phyloP scores from a whole-genome alignment of 2,113 vertebrate genomes.

The Lampris megalopsis region DNA sequence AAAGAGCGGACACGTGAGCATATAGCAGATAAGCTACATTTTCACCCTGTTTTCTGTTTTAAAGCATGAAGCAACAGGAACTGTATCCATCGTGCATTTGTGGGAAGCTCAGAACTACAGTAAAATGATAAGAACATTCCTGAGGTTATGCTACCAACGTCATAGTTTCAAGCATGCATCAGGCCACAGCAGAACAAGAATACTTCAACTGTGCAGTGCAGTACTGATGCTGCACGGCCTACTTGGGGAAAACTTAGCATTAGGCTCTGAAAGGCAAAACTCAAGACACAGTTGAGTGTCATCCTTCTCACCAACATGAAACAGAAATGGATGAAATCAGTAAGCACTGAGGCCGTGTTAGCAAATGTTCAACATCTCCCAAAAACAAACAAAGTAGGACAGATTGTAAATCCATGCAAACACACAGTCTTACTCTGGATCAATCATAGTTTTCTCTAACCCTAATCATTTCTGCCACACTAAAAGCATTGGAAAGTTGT shows the following conservation, averaged over 20 bases:
- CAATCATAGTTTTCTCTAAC: no score
- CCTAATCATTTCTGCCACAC: no score
- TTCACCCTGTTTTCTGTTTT: background rate
- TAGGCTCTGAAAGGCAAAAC: background rate
- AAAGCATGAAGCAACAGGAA: background rate
- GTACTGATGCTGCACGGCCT: slow-evolving; percentile 24
- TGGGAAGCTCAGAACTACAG: background rate
- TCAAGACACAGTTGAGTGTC: background rate
- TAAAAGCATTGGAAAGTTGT: no score
- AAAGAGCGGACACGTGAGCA: background rate
- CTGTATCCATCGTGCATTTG: background rate
- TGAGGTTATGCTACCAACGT: slow-evolving; percentile 8
- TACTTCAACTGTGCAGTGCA: slow-evolving; percentile 31
- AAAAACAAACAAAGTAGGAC: no score
- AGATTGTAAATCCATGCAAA: no score
- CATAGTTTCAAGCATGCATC: slow-evolving; percentile 7
- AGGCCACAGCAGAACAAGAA: slow-evolving; percentile 16
- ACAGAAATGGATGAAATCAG: background rate
- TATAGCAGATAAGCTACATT: background rate
- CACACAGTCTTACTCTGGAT: no score
- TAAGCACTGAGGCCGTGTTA: no score
- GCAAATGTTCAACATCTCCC: no score
- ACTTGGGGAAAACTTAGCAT: background rate
- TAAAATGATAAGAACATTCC: background rate
- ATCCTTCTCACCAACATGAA: background rate